phyloP scores from a whole-genome alignment of 1,140 invertebrate genomes.

The Trichogramma pretiosum region DNA sequence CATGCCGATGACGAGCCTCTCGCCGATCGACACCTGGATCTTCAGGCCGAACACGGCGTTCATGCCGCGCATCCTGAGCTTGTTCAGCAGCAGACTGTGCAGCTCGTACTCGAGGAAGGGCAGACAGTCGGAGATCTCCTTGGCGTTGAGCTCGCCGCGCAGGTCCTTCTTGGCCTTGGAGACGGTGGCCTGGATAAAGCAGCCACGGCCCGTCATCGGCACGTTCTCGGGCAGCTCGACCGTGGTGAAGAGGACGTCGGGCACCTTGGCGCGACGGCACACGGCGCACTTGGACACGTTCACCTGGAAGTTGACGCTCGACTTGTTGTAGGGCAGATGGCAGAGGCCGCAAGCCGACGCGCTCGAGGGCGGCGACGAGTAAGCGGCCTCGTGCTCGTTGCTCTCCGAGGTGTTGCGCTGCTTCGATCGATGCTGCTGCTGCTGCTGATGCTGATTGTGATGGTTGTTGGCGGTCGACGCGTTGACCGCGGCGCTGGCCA shows the following conservation, averaged over 20 bases:
- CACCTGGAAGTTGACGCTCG: conserved; percentile 32
- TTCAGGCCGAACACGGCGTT: conserved; percentile 83
- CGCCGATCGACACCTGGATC: conserved; percentile 79
- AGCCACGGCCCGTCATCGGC: conserved; percentile 62
- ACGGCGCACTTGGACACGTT: conserved; percentile 47
- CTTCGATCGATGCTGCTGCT: not conserved
- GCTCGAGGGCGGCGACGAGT: conserved; percentile 17
- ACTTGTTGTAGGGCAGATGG: conserved; percentile 71
- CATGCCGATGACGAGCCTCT: conserved; percentile 75
- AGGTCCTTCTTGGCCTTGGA: conserved; percentile 70
- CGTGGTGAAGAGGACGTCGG: conserved; percentile 82
- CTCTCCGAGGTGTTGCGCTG: conserved; percentile 35
- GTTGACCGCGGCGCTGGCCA: conserved; percentile 8
- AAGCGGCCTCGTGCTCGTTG: conserved; percentile 31
- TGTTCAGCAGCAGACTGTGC: conserved; percentile 83
- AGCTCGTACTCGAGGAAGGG: conserved; percentile 95
- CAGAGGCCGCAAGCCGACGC: conserved; percentile 48
- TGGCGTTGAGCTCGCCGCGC: conserved; percentile 78
- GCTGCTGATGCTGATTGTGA: no score
- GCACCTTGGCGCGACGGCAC: conserved; percentile 70
- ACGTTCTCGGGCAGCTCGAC: conserved; percentile 74
- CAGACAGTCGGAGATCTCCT: conserved; percentile 85
- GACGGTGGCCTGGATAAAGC: conserved; percentile 69
- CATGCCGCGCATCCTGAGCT: conserved; percentile 86
- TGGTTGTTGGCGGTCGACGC: conserved; percentile 1